Evolutionary conservation across 2,888 invertebrate species (phyloP).

Genomic region (Morinoia aosen): DNA sequence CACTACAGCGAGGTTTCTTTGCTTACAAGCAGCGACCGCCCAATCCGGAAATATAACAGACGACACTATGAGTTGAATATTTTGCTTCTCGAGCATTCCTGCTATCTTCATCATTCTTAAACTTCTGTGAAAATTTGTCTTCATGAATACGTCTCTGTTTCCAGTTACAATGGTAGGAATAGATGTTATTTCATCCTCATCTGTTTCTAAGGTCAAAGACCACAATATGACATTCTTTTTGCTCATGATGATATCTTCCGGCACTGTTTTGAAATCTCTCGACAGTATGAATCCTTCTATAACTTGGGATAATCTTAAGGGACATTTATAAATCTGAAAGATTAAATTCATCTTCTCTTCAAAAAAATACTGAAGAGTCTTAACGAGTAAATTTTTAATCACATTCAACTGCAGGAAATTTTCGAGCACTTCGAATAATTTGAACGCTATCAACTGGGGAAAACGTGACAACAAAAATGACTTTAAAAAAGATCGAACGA

Average conservation of each 20-base stretch:
- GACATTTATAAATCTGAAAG: background rate
- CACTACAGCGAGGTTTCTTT: background rate
- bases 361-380: background rate
- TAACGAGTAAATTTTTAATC: background rate
- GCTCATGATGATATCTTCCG: background rate
- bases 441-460: background rate
- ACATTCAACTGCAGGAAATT: background rate
- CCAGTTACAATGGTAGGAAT: background rate
- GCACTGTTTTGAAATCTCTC: slow-evolving; percentile 22
- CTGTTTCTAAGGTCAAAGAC: background rate
- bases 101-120: background rate
- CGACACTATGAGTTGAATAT: background rate
- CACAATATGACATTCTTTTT: background rate
- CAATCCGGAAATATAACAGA: background rate
- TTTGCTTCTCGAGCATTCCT: background rate
- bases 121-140: background rate
- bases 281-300: slow-evolving; percentile 14
- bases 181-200: background rate
- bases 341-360: background rate
- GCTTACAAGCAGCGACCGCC: background rate
- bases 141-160: background rate
- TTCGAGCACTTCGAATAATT: background rate
- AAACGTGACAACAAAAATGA: background rate
- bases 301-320: background rate
- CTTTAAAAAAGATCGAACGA: background rate